Conservation (phyloP, 2,888 invertebrate species). For the Gymnosoma rotundatum region DNA sequence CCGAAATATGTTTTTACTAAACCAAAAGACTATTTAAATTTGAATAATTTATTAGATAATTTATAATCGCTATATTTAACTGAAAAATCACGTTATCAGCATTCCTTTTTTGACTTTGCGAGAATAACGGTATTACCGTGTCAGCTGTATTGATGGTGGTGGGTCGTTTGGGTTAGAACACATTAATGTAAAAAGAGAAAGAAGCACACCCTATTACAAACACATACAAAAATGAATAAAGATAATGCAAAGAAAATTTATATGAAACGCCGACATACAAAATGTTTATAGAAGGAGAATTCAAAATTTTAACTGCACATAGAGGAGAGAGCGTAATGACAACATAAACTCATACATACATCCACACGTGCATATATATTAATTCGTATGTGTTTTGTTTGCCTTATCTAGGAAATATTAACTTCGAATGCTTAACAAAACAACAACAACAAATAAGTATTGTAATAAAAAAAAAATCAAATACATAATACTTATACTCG, state of each 20-base stretch:
- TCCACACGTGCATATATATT: neutral
- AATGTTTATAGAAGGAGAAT: neutral
- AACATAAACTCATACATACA: neutral
- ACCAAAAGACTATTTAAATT: too few species aligned
- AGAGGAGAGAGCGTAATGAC: slow-evolving; percentile 20
- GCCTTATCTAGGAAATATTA: slow-evolving; percentile 64
- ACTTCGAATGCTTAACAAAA: slow-evolving; percentile 58
- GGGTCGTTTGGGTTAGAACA: slow-evolving; percentile 24
- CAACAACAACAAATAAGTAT: slow-evolving; percentile 2
- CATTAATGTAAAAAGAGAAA: slow-evolving; percentile 7
- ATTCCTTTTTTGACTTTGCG: slow-evolving; percentile 1
- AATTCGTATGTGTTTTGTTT: neutral
- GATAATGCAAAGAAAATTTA: slow-evolving; percentile 41
- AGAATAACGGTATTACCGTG: slow-evolving; percentile 44
- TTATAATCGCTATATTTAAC: too few species aligned
- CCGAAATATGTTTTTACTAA: too few species aligned
- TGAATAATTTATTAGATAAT: too few species aligned
- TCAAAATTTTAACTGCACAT: neutral
- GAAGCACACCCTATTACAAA: slow-evolving; percentile 46
- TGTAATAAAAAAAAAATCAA: slow-evolving; percentile 3
- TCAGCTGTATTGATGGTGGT: slow-evolving; percentile 11
- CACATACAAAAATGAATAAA: neutral
- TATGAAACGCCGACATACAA: slow-evolving; percentile 28
- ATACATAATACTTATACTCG: slow-evolving; percentile 42
- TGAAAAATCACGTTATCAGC: neutral